Base-by-base conservation (phyloP, 2,797 vertebrate species). In the Heliangelus exortis region DNA sequence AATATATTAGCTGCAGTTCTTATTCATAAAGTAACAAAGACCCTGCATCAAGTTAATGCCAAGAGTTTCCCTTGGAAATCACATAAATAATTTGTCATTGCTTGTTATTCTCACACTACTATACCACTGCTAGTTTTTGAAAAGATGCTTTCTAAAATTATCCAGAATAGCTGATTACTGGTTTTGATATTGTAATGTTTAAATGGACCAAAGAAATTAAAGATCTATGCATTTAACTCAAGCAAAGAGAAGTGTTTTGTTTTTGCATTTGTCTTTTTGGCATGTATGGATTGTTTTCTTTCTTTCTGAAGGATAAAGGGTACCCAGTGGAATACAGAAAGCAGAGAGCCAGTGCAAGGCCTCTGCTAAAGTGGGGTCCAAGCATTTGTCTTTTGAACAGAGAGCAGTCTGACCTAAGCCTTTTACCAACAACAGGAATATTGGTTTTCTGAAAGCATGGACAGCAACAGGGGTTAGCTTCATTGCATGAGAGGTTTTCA, bases 81-180 rank as follows among this genome's bases (percentile, higher is more conserved):
- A 94, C 93, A 94, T 80, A 97, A 97, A 95, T 91, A 97, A 97
- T 97, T 97, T 97, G 87, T 94, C 91, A 88, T 94, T 95, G 93
- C 47, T 92, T 86, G 90, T 79, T 93, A 79, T 88, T 86, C 71
- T 92, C 82, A 67, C 21, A 15, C 59, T 92, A 73, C 95, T 96
- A 82, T 65, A 92, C 72, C 69, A 91, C 65, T 93, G 75, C 78
- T 96, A 67, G 71, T 75, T 93, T 95, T 96, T 89, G 89, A 88
- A 97, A 96, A 96, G 29, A 87, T 82, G 69, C 58, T 93, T 93
- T 95, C 95, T 96, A 96, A 97, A 97, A 97, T 96, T 95, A 97
- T 93, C 93, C 94, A 59, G 89, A 96, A 96, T 48, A 85, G 55
- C 50, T 94, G 84, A 95, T 92, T 94, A 62, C 67, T 90, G 34